Evolutionary conservation across 2,888 invertebrate species (phyloP).

Genomic region (Cephus sareptanus): DNA sequence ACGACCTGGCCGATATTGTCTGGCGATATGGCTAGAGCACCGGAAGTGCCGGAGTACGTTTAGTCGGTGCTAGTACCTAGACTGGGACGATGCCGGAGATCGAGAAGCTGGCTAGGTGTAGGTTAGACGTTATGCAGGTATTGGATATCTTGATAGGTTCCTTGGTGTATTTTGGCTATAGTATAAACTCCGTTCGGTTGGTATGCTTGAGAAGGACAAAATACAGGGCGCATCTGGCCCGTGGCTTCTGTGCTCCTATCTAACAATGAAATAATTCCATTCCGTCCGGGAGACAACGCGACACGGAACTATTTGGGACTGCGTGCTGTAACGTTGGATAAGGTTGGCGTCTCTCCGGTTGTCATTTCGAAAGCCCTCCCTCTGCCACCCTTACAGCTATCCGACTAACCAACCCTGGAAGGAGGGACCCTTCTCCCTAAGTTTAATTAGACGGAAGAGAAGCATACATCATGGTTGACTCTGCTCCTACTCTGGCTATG

Average conservation of each 20-base stretch:
- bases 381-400: slow-evolving; percentile 33
- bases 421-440: slow-evolving; percentile 35
- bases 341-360: slow-evolving; percentile 25
- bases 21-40: background rate
- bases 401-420: slow-evolving; percentile 42
- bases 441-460: slow-evolving; percentile 59
- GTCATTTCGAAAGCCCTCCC: slow-evolving; percentile 52
- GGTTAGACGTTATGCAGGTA: background rate
- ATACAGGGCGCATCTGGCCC: background rate
- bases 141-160: background rate
- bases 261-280: slow-evolving; percentile 1
- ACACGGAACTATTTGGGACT: slow-evolving; percentile 3
- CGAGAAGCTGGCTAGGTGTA: background rate
- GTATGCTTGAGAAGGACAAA: background rate
- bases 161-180: background rate
- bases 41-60: background rate
- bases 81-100: background rate
- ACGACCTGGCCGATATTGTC: background rate
- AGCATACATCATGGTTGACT: slow-evolving; percentile 52
- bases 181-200: background rate
- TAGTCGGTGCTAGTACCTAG: background rate
- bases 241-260: background rate
- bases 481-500: slow-evolving; percentile 27
- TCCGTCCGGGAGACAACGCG: background rate
- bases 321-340: background rate